Evolutionary conservation across 2,888 invertebrate genomes (phyloP), one percentile per base, ranked within the genome.

Genomic region (Meteorus cinctellus): DNA sequence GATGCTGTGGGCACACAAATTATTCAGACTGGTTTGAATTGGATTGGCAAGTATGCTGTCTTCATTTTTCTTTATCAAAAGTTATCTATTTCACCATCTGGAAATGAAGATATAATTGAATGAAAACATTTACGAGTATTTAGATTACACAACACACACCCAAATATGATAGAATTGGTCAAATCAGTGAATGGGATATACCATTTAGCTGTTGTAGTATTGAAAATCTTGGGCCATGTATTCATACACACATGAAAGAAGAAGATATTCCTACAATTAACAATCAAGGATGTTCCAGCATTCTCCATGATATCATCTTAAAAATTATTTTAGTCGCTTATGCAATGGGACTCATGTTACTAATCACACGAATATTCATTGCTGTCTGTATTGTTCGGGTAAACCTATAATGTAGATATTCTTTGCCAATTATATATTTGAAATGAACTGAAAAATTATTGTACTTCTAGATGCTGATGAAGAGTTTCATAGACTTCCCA

Each of bases 181-280:
- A 27, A 24, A 79, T 76, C 48, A 81, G 82, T 4, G 77, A 78
- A 14, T 80, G 78, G 0, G 83, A 83, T 8, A 86, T 88, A 1
- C 88, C 88, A 0, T 89, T 84, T 77, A 88, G 88, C 66, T 88
- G 88, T 66, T 89, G 88, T 67, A 84, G 81, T 70, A 51, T 84
- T 36, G 79, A 76, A 0, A 80, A 82, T 0, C 80, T 81, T 63
- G 19, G 77, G 24, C 83, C 86, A 4, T 89, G 88, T 77, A 69
- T 81, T 60, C 86, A 88, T 76, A 73, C 76, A 34, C 81, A 84
- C 27, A 84, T 88, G 75, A 76, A 59, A n/a, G 77, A 81, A 19
- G 63, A 77, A 16, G 82, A 86, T 19, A 72, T 78, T 19, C 80
- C 76, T 66, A 86, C 85, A 16, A 81, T 88, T 5, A 88, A 88